Evolutionary conservation across 2,888 invertebrate species (phyloP).

Genomic region (Hesperia comma): DNA sequence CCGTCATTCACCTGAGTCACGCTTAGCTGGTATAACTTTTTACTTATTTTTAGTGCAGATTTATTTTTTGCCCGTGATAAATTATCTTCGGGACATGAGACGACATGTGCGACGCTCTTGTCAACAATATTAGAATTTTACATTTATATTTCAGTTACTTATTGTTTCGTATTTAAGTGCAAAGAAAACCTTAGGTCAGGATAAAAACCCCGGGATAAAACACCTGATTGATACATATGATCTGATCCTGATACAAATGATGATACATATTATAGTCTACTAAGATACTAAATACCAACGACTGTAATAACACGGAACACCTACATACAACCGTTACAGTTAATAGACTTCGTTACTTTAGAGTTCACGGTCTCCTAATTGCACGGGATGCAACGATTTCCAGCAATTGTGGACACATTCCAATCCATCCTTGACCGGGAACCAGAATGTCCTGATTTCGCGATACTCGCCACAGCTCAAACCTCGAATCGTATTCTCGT

Average conservation of each 20-base stretch:
- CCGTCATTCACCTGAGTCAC: neutral
- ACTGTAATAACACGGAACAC: neutral
- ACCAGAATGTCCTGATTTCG: neutral
- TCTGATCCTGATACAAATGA: no score
- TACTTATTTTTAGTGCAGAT: conserved; percentile 15
- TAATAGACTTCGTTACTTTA: neutral
- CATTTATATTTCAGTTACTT: conserved; percentile 9
- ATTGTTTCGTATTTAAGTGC: neutral
- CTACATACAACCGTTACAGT: neutral
- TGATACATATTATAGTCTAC: no score
- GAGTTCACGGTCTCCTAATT: conserved; percentile 6
- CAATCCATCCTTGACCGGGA: neutral
- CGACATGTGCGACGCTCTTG: neutral
- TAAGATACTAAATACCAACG: neutral
- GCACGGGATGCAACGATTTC: conserved; percentile 1
- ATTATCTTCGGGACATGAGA: conserved; percentile 4
- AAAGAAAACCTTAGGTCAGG: neutral
- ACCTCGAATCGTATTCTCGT: no score
- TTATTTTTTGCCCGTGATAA: conserved; percentile 18
- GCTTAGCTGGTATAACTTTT: neutral
- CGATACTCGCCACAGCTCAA: no score
- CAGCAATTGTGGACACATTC: conserved; percentile 1
- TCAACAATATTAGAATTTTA: neutral
- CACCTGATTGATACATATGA: no score
- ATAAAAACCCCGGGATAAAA: no score